Conservation (phyloP, 2,888 invertebrate species). For the Scelioninae gen. 2 region DNA sequence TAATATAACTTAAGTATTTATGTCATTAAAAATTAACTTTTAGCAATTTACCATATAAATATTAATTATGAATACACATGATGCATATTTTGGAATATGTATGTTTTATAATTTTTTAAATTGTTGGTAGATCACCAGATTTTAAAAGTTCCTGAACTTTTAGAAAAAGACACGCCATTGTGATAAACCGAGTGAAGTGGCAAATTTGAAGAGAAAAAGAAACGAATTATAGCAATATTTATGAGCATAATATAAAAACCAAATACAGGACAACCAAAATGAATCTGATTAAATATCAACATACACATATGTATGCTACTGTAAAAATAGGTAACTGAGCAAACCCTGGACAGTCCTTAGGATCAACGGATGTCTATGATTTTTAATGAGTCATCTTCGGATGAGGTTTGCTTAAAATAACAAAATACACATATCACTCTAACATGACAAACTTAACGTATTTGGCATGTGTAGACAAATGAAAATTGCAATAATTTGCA, state of each 20-base stretch:
- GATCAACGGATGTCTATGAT: too few species aligned
- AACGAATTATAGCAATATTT: constrained; percentile 6
- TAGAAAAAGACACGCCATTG: constrained; percentile 7
- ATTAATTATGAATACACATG: too few species aligned
- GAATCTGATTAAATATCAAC: constrained; percentile 1
- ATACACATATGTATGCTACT: too few species aligned
- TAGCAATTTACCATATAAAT: neutral
- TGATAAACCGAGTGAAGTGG: constrained; percentile 2
- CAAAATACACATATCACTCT: too few species aligned
- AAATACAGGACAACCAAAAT: constrained; percentile 12
- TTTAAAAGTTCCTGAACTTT: neutral
- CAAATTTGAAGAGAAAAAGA: neutral
- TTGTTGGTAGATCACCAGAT: neutral
- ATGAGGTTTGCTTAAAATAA: too few species aligned
- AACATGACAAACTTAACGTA: too few species aligned
- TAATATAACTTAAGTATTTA: neutral
- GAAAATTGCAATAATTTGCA: too few species aligned
- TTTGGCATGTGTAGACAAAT: too few species aligned
- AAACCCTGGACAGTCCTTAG: too few species aligned
- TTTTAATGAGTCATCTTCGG: too few species aligned
- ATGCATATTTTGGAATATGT: too few species aligned
- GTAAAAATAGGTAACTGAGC: too few species aligned
- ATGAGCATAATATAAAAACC: neutral
- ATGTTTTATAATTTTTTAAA: neutral
- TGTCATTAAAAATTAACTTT: neutral